phyloP scores from a whole-genome alignment of 2,797 vertebrate genomes.

The Masticophis lateralis region DNA sequence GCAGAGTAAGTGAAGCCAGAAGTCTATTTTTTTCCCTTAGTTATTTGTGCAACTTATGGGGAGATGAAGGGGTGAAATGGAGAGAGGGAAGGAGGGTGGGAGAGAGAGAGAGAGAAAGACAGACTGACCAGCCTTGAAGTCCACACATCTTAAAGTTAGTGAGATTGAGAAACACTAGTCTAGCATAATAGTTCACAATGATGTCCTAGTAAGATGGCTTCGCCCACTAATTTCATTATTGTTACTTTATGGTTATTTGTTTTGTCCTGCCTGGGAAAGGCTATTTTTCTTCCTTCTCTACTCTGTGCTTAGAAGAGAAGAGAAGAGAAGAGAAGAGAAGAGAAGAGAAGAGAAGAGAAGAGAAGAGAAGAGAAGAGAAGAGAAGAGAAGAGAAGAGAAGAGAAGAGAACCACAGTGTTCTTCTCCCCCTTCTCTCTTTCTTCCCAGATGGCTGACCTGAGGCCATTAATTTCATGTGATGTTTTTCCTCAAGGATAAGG shows the following conservation, averaged over 20 bases:
- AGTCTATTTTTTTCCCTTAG: not conserved
- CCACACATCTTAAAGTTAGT: not conserved
- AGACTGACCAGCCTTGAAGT: not conserved
- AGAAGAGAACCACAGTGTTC: not conserved
- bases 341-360: not conserved
- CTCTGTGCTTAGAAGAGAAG: not conserved
- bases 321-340: no score
- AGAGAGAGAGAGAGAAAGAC: not conserved
- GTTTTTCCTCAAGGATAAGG: not conserved
- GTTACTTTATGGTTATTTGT: not conserved
- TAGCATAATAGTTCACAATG: not conserved
- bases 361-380: not conserved
- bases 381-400: rapidly evolving
- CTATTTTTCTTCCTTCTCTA: not conserved
- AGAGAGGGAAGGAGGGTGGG: not conserved
- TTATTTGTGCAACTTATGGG: not conserved
- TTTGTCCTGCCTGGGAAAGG: not conserved
- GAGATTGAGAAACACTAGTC: not conserved
- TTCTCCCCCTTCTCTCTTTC: not conserved
- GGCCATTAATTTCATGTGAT: not conserved
- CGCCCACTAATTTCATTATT: not conserved
- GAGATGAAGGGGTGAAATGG: not conserved
- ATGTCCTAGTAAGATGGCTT: not conserved
- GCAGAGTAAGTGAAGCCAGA: not conserved
- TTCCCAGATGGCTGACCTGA: not conserved